Evolutionary conservation across 2,113 vertebrate genomes (phyloP), one percentile per base, ranked within the genome.

Genomic region (Chionomys nivalis): DNA sequence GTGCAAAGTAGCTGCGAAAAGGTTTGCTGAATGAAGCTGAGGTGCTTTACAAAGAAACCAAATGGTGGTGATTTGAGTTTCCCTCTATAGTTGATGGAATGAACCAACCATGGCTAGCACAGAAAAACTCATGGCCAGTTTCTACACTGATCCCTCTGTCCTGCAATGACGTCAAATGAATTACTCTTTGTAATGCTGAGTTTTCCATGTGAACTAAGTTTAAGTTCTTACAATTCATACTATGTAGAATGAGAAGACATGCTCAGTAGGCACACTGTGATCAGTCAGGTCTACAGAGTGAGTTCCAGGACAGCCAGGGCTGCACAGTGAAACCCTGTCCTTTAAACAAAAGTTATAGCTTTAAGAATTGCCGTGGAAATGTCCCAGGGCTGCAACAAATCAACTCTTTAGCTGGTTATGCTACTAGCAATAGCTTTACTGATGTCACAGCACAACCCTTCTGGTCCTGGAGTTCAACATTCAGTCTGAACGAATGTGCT

Each of bases 21-120:
- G 66, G 58, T 90, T 92, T 87, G 42, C 47, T 44, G 39, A 65
- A 90, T 85, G 28, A 77, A 63, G n/a, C 65, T 9, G 36, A 89
- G 90, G 73, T 39, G 47, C 73, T 93, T 72, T 58, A 83, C 92
- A 82, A 91, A 89, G 44, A 79, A 88, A 96, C 61, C 89, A 81
- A 93, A 36, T 2, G 23, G 28, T 86, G 44, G 19, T 44, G 11
- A 75, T 77, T 36, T 87, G 39, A 33, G 4, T 26, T 1, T 36
- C 7, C 19, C 14, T 77, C 36, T 13, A 39, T 47, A 31, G 58
- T 28, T 90, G 49, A 87, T n/a, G 12, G 52, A 52, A n/a, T 31
- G 39, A 92, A 72, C n/a, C n/a, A n/a, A n/a, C n/a, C n/a, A n/a
- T n/a, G n/a, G n/a, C n/a, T n/a, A n/a, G n/a, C n/a, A n/a, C n/a